Percentiles rank a stretch among this genome's conserved stretches.
Evolutionary conservation across 2,113 vertebrate genomes (phyloP).

Genomic region (Thunnus maccoyii): DNA sequence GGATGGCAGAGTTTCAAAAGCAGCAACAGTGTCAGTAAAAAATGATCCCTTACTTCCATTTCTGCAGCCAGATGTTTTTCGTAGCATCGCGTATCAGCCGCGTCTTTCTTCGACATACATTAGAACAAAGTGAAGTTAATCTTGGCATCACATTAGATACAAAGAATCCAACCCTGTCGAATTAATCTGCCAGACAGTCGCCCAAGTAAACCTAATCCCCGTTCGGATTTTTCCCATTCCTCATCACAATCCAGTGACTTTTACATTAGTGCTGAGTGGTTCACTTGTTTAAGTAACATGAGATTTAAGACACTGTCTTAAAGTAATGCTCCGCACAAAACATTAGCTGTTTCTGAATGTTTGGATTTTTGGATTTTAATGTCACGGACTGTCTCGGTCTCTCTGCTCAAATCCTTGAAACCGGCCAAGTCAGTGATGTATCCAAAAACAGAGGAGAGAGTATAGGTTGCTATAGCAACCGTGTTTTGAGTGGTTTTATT

Average conservation of each 20-base stretch:
- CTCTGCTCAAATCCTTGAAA: neutral
- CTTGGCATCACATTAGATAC: neutral
- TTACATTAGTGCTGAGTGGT: too few relatives aligned
- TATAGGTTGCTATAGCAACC: neutral
- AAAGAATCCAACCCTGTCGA: neutral
- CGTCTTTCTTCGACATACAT: neutral
- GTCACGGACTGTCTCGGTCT: neutral
- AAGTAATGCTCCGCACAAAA: neutral
- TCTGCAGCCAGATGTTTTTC: conserved; percentile 7
- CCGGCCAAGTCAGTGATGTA: neutral
- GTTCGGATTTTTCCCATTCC: neutral
- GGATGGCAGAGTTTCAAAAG: too few relatives aligned
- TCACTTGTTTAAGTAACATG: neutral
- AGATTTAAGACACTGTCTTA: conserved; percentile 1
- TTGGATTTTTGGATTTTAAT: conserved; percentile 21
- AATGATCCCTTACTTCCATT: neutral
- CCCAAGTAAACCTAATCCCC: conserved; percentile 17
- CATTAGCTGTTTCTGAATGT: neutral
- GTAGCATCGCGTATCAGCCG: neutral
- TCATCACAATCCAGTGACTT: conserved; percentile 17
- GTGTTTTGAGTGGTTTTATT: neutral
- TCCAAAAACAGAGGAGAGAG: neutral
- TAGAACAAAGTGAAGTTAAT: conserved; percentile 16
- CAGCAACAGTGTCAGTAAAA: neutral
- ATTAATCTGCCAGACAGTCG: conserved; percentile 22